Percentiles rank a stretch among this genome's conserved stretches.
Evolutionary conservation across 2,113 vertebrate genomes (phyloP).

Genomic region (Bombycilla garrulus): DNA sequence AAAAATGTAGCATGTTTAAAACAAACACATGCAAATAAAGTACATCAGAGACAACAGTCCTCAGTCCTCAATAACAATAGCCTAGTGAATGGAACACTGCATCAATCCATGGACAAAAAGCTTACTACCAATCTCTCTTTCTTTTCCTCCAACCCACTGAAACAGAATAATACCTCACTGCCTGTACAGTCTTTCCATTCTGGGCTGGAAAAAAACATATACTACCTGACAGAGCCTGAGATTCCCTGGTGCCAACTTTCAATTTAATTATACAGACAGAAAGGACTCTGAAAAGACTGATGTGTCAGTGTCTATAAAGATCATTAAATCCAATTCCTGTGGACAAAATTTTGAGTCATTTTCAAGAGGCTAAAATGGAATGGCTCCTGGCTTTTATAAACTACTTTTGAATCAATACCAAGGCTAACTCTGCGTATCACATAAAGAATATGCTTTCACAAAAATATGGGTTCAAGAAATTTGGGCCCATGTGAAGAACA

Average conservation of each 20-base stretch:
- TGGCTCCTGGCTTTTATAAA: slow-evolving; percentile 2
- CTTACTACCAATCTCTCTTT: not conserved
- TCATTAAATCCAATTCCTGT: slow-evolving; percentile 35
- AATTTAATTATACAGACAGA: slow-evolving; percentile 64
- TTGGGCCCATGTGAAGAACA: not conserved
- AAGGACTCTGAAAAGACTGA: slow-evolving; percentile 44
- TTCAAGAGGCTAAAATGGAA: slow-evolving; percentile 24
- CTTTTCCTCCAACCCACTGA: not conserved
- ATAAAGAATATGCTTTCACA: not conserved
- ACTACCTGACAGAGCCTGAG: slow-evolving; percentile 25
- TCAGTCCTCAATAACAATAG: not conserved
- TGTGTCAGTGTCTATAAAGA: slow-evolving; percentile 51
- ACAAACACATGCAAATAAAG: not conserved
- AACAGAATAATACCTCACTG: slow-evolving; percentile 31
- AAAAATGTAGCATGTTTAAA: not conserved
- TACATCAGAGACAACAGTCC: not conserved
- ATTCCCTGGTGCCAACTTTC: slow-evolving; percentile 46
- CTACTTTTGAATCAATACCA: not conserved
- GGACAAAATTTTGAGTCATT: slow-evolving; percentile 54
- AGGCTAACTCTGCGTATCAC: not conserved
- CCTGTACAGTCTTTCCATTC: not conserved
- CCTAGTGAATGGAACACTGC: not conserved
- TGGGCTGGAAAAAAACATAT: not conserved
- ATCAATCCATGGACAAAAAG: not conserved
- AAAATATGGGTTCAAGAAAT: not conserved